Evolutionary conservation across 2,888 invertebrate species (phyloP).

Genomic region (Amiota minor): DNA sequence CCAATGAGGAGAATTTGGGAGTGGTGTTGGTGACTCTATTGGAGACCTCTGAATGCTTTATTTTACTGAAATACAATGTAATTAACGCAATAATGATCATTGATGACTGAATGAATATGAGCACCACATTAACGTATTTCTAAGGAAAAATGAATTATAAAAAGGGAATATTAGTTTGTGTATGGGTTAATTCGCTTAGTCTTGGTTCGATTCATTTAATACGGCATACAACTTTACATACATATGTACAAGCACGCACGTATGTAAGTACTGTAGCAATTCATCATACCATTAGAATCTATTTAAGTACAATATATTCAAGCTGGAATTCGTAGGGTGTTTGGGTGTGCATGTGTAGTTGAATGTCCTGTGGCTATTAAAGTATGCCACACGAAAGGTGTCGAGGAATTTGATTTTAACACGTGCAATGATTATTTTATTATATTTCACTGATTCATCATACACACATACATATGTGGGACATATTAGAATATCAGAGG

Average conservation of each 20-base stretch:
- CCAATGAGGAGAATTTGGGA: not conserved
- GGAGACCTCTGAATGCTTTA: no score
- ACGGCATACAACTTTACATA: slow-evolving; percentile 17
- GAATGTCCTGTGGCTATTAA: slow-evolving; percentile 41
- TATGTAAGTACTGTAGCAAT: no score
- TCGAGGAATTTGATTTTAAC: slow-evolving; percentile 71
- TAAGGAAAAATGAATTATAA: not conserved
- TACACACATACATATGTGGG: no score
- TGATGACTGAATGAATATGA: slow-evolving; percentile 55
- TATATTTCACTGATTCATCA: not conserved
- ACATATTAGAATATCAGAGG: no score
- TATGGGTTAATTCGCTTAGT: slow-evolving; percentile 5
- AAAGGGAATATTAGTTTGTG: not conserved
- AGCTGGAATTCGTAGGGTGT: not conserved
- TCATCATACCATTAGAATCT: no score
- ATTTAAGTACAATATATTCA: no score
- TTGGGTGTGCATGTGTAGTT: slow-evolving; percentile 20
- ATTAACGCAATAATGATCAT: slow-evolving; percentile 69
- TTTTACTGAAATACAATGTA: slow-evolving; percentile 49
- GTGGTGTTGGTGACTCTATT: no score
- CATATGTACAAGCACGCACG: no score
- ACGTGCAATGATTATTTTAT: slow-evolving; percentile 50
- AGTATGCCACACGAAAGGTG: slow-evolving; percentile 49
- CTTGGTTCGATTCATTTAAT: slow-evolving; percentile 53
- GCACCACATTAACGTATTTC: slow-evolving; percentile 6